Base-by-base conservation (phyloP, 2,888 invertebrate species). In the Lycophotia porphyrea region DNA sequence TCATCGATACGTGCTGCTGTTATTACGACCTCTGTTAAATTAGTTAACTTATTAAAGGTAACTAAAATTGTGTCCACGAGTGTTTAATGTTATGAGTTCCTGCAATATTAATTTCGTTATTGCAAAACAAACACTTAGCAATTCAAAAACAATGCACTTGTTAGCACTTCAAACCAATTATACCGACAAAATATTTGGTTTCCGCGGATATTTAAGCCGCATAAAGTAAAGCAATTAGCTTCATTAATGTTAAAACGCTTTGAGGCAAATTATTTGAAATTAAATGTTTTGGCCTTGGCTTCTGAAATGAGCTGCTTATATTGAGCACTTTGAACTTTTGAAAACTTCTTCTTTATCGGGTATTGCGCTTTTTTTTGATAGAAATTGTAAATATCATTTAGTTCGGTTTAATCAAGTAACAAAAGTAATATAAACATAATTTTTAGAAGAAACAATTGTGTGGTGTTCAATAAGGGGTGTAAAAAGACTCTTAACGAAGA, bases 131-230 rank as follows among this genome's bases (percentile, higher is more conserved):
- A 79, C 27, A 44, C 65, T 65, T 65, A 64, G 39, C 55, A 68
- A 44, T 81, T 68, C 49, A 76, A 76, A 81, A 69, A 67, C 77
- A 65, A 44, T 39, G 55, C 71, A 47, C 55, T 78, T 58, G 52
- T 18, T 44, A 39, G 61, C 49, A 58, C 49, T 74, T 75, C 60
- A 55, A 76, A 76, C 76, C 64, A 69, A 81, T 76, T 76, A 76
- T 44, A 67, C 39, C 27, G 31, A 18, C 68, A 44, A 42, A 79
- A 76, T 79, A 39, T 79, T 79, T 36, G 8, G 44, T 79, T 39
- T 21, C 71, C n/a, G 44, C 39, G 31, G 55, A 76, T 60, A 64
- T 81, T 76, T 49, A 65, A 80, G 60, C 68, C 52, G n/a, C 68
- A 36, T 76, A 65, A 58, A 65, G 52, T 36, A 58, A 69, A 60